Conservation (phyloP, 1,140 invertebrate species). For the Trichoplusia ni region DNA sequence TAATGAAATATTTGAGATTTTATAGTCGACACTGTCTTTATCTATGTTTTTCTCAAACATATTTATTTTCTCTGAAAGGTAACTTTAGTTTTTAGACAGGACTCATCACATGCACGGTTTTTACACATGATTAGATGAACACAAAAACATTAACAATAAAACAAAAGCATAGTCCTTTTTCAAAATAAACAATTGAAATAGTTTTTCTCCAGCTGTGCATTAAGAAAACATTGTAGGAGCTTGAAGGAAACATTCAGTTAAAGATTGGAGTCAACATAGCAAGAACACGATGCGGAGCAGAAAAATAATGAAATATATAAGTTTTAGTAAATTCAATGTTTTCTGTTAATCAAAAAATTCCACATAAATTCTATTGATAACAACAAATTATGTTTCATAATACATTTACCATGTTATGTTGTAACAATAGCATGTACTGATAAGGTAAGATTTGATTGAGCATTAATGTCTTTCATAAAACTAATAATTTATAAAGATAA, state of each 20-base stretch:
- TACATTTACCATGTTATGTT: no score
- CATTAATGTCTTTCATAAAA: background rate
- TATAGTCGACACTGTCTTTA: slow-evolving; percentile 64
- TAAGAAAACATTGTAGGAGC: slow-evolving; percentile 13
- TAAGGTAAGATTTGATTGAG: slow-evolving; percentile 2
- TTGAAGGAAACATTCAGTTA: slow-evolving; percentile 16
- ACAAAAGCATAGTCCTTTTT: slow-evolving; percentile 8
- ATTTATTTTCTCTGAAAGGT: slow-evolving; percentile 73
- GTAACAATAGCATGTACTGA: no score
- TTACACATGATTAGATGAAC: background rate
- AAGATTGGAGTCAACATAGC: slow-evolving; percentile 2
- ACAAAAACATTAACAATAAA: background rate
- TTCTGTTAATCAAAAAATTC: no score
- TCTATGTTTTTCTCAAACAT: slow-evolving; percentile 75
- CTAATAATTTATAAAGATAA: background rate
- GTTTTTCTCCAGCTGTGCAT: background rate
- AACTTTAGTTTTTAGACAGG: background rate
- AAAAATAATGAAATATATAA: background rate
- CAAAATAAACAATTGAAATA: background rate
- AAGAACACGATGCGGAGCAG: slow-evolving; percentile 28
- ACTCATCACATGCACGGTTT: background rate
- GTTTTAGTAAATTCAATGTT: no score
- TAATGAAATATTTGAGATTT: slow-evolving; percentile 66
- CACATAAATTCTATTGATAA: no score
- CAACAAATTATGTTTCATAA: no score